Evolutionary conservation across 2,888 invertebrate species (phyloP).

Genomic region (Drosophila basisetae): DNA sequence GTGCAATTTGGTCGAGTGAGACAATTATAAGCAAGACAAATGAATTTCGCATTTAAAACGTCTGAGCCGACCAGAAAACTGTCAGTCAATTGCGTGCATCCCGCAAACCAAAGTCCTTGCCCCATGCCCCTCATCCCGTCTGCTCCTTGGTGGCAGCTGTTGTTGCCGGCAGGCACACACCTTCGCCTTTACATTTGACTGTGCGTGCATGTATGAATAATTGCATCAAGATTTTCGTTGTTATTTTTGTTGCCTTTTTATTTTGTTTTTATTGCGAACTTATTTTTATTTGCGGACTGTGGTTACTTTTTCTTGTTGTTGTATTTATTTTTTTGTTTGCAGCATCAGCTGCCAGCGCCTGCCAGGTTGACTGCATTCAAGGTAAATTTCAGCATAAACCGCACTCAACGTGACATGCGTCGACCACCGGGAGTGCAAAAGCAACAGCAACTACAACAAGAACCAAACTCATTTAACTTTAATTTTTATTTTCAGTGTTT

Average conservation of each 20-base stretch:
- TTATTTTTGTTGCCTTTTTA: constrained; percentile 28
- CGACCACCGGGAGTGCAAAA: constrained; percentile 71
- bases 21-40: constrained; percentile 83
- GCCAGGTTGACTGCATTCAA: constrained; percentile 59
- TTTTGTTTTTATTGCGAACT: constrained; percentile 42
- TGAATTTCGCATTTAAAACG: constrained; percentile 77
- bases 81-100: constrained; percentile 67
- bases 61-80: constrained; percentile 39
- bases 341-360: constrained; percentile 54
- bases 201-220: constrained; percentile 72
- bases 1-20: constrained; percentile 77
- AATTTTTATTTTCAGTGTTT: constrained; percentile 73
- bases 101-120: not conserved
- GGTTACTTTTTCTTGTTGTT: constrained; percentile 45
- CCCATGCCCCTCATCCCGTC: no score
- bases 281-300: constrained; percentile 35
- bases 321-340: constrained; percentile 36
- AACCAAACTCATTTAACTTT: constrained; percentile 70
- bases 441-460: constrained; percentile 10
- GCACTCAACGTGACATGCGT: constrained; percentile 73
- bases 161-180: constrained; percentile 69
- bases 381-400: constrained; percentile 76
- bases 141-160: constrained; percentile 52
- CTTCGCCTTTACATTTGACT: constrained; percentile 64
- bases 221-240: constrained; percentile 77